A percentile compares a stretch with the other conserved stretches of the same genome.
These are phyloP conservation scores for Polypterus bichir DNA, from an alignment of 2,113 vertebrate species.

Conservation along the genomic window DNA sequence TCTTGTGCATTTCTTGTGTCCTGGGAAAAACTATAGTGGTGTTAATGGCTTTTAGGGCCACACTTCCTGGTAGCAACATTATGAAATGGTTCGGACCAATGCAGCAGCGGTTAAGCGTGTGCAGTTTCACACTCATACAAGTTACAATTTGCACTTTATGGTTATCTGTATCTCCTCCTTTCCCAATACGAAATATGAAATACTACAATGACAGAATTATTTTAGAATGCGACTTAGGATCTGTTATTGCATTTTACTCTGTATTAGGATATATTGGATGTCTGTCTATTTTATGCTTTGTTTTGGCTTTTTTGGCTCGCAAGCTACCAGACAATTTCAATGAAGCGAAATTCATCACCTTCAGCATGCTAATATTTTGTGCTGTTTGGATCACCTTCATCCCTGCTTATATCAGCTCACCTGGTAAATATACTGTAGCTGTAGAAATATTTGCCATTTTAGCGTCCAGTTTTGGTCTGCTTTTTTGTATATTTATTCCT, in stretches of 20 bases:
- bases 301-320: neutral
- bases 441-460: conserved; percentile 8
- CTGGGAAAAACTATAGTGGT: conserved; percentile 4
- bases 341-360: conserved; percentile 6
- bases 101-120: neutral
- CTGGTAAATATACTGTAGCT: conserved; percentile 1
- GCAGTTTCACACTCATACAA: neutral
- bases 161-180: neutral
- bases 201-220: conserved; percentile 1
- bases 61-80: conserved; percentile 1
- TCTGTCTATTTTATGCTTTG: neutral
- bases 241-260: conserved; percentile 1
- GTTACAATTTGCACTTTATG: neutral
- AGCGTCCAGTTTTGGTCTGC: conserved; percentile 4
- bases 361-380: conserved; percentile 6
- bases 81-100: conserved; percentile 4
- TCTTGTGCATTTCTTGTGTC: conserved; percentile 1
- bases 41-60: conserved; percentile 3
- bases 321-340: conserved; percentile 5
- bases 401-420: neutral
- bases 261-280: conserved; percentile 5
- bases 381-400: conserved; percentile 2
- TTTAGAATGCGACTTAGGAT: conserved; percentile 3
- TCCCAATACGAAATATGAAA: neutral
- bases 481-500: conserved; percentile 1